Base-by-base conservation (phyloP, 2,797 vertebrate species). In the Sebastes hubbsi region DNA sequence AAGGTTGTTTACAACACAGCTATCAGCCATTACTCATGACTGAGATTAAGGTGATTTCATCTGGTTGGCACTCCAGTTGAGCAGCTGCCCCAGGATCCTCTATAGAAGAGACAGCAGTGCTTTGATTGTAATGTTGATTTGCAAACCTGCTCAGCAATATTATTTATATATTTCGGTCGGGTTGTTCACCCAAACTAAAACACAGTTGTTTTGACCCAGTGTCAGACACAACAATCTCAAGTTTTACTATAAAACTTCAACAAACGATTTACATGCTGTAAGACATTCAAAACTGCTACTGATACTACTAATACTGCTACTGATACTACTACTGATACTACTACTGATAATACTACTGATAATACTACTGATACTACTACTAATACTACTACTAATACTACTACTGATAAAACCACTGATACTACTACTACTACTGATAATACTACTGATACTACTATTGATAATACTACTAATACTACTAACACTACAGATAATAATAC, bases 1-100 rank as follows among this genome's bases (percentile, higher is more conserved):
- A 82, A 88, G 70, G 54, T 32, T 77, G 58, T 76, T 88, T 79
- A 65, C 64, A 66, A 16, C 77, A 72, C 61, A 80, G 49, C 34
- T 59, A 38, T 64, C 46, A 54, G 10, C 22, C 54, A 61, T 42
- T 42, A 42, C 38, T 42, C 38, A 42, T 18, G 38, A 42, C 7
- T 42, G 38, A 42, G 14, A 42, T 18, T 42, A 42, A 42, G 38
- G 38, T 65, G 77, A 81, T 60, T 66, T 76, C 54, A 79, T 72
- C 46, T 18, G 3, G 62, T 75, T 79, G 74, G 36, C 27, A 30
- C 5, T 4, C 13, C 3, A 16, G 54, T 10, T 34, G 8, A 68
- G 59, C 76, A 86, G 63, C 77, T 76, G 77, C 22, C 12, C 18
- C 38, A 5, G 38, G 2, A 30, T 59, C 38, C 5, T 46, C 34